phyloP scores from a whole-genome alignment of 2,797 vertebrate species.

The Anguilla megastoma region DNA sequence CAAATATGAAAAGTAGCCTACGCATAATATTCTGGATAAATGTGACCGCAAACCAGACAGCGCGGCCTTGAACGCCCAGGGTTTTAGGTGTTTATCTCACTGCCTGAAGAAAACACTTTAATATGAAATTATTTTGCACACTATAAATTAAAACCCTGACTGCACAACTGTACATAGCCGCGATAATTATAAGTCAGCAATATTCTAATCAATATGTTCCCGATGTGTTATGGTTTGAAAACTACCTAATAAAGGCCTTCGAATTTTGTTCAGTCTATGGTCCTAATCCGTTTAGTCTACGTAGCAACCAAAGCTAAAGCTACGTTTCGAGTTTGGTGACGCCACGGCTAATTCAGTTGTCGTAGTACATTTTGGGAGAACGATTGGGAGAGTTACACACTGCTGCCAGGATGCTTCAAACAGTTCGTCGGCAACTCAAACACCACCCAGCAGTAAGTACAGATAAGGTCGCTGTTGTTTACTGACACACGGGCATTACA shows the following conservation, averaged over 20 bases:
- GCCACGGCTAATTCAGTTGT: slow-evolving; percentile 38
- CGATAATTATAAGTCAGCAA: neutral
- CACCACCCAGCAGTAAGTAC: slow-evolving; percentile 72
- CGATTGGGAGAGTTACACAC: neutral
- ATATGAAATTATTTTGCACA: neutral
- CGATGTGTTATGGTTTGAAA: neutral
- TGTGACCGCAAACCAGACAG: neutral
- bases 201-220: neutral
- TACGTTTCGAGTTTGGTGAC: neutral
- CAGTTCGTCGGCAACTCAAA: slow-evolving; percentile 62
- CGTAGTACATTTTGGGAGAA: slow-evolving; percentile 44
- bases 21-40: neutral
- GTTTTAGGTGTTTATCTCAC: slow-evolving; percentile 5
- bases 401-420: slow-evolving; percentile 57
- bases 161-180: neutral
- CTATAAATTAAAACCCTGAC: neutral
- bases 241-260: neutral
- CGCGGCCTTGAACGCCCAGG: neutral
- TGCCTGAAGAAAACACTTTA: slow-evolving; percentile 1
- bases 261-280: neutral
- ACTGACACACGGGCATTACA: neutral
- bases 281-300: neutral
- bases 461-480: neutral
- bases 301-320: neutral
- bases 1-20: neutral